phyloP scores from a whole-genome alignment of 2,797 vertebrate species.

The Channa striata region DNA sequence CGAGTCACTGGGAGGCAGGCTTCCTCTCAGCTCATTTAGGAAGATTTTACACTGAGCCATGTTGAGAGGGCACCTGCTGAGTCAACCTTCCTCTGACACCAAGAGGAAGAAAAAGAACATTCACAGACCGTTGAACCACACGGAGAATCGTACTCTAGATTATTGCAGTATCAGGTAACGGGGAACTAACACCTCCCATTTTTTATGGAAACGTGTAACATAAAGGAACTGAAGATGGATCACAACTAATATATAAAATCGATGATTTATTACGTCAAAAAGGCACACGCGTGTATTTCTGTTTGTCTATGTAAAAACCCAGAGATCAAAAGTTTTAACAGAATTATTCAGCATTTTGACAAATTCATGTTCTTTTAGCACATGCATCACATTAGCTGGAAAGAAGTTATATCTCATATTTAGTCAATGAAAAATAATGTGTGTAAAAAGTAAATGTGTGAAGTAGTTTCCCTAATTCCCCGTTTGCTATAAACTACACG shows the following conservation, averaged over 20 bases:
- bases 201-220: not conserved
- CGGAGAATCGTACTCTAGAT: not conserved
- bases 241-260: no score
- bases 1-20: slow-evolving; percentile 63
- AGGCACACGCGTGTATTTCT: not conserved
- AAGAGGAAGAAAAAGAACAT: slow-evolving; percentile 25
- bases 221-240: not conserved
- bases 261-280: not conserved
- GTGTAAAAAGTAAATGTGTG: not conserved
- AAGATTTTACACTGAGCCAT: slow-evolving; percentile 65
- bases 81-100: slow-evolving; percentile 59
- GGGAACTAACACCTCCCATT: no score
- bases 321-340: not conserved
- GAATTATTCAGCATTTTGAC: not conserved
- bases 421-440: not conserved
- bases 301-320: not conserved
- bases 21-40: slow-evolving; percentile 70
- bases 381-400: not conserved
- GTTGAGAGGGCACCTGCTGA: slow-evolving; percentile 63
- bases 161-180: not conserved
- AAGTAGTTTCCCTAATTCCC: not conserved
- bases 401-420: not conserved
- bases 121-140: slow-evolving; percentile 3
- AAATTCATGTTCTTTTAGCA: not conserved
- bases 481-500: no score